phyloP scores from a whole-genome alignment of 2,797 vertebrate species.

The Neosalanx taihuensis region DNA sequence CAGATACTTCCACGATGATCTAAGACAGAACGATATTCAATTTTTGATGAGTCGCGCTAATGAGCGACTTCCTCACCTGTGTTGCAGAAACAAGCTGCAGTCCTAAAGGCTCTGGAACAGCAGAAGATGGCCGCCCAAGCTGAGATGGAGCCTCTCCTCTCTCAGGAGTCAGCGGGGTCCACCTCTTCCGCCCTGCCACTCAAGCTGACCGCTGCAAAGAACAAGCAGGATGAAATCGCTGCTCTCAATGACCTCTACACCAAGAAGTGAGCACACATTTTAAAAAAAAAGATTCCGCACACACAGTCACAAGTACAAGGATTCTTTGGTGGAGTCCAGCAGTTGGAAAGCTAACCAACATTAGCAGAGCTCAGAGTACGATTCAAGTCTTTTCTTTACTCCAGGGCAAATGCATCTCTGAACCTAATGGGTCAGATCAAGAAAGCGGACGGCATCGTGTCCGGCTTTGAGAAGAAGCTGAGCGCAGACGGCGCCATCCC shows the following conservation, averaged over 20 bases:
- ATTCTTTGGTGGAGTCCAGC: not conserved
- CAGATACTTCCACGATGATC: no score
- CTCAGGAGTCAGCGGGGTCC: conserved; percentile 57
- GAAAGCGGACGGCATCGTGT: conserved; percentile 81
- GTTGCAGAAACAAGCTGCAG: conserved; percentile 65
- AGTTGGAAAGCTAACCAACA: not conserved
- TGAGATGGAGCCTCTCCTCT: conserved; percentile 78
- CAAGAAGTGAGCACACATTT: conserved; percentile 80
- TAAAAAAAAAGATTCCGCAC: not conserved
- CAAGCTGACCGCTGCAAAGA: conserved; percentile 77
- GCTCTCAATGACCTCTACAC: conserved; percentile 81
- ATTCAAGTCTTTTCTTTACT: not conserved
- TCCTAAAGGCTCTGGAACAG: conserved; percentile 76
- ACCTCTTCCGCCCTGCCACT: conserved; percentile 78
- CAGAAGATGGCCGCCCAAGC: conserved; percentile 77
- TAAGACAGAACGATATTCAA: no score
- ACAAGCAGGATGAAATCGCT: conserved; percentile 77
- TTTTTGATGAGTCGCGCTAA: not conserved
- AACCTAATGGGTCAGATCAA: conserved; percentile 85
- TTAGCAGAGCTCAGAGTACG: not conserved
- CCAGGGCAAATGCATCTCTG: conserved; percentile 85
- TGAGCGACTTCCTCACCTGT: not conserved
- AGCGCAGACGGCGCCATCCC: conserved; percentile 77
- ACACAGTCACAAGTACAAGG: not conserved
- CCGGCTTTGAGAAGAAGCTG: conserved; percentile 81